Conservation (phyloP, 1,140 invertebrate genomes). For the Carposina sasakii region DNA sequence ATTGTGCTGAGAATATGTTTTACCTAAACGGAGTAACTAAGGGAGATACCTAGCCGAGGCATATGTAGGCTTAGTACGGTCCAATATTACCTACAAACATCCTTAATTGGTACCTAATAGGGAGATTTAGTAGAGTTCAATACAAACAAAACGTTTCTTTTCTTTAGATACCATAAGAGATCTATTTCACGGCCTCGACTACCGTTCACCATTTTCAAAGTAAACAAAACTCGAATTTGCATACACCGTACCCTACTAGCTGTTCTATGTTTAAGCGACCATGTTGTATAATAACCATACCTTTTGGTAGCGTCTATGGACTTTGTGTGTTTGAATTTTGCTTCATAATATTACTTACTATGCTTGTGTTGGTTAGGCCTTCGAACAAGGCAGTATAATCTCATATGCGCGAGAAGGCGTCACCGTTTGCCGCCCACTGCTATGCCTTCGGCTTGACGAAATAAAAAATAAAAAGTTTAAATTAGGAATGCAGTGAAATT, state of each 20-base stretch:
- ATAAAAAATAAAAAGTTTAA: conserved; percentile 2
- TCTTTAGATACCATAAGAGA: too few relatives aligned
- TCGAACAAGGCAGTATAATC: conserved; percentile 39
- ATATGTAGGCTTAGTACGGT: too few relatives aligned
- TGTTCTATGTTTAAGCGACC: conserved; percentile 35
- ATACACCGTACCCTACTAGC: conserved; percentile 2
- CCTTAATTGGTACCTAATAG: too few relatives aligned
- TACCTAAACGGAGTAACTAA: too few relatives aligned
- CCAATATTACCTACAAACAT: too few relatives aligned
- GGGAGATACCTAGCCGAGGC: too few relatives aligned
- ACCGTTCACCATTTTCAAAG: conserved; percentile 36
- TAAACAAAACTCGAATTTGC: conserved; percentile 52
- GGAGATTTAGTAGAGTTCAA: too few relatives aligned
- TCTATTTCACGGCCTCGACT: conserved; percentile 15
- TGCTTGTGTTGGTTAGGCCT: conserved; percentile 35
- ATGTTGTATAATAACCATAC: conserved; percentile 27
- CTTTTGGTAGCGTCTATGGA: conserved; percentile 39
- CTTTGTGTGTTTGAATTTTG: conserved; percentile 41
- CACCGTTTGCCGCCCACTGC: conserved; percentile 47
- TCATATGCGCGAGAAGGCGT: conserved; percentile 54
- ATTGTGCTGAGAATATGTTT: too few relatives aligned
- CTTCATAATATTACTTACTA: too few relatives aligned
- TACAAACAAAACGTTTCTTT: too few relatives aligned
- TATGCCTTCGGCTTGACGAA: conserved; percentile 31
- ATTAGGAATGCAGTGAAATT: too few relatives aligned